These are phyloP conservation scores for Tuberolachnus salignus DNA, from an alignment of 2,888 invertebrate species.

Conservation along the genomic window DNA sequence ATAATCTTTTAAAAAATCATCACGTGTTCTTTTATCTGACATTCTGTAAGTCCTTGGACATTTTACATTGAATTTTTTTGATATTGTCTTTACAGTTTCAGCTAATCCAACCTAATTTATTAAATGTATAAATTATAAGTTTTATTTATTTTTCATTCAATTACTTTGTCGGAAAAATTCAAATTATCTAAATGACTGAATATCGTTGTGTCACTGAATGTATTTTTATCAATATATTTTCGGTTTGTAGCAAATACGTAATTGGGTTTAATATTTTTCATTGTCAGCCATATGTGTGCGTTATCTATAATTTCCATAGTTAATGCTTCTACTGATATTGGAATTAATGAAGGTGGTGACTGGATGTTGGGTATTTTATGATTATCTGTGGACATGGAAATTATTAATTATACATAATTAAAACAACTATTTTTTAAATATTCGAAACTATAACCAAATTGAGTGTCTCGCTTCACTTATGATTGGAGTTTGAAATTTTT, in stretches of 20 bases:
- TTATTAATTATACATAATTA: no score
- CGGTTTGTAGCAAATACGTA: not conserved
- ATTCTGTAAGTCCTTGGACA: constrained; percentile 83
- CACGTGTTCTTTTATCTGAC: constrained; percentile 79
- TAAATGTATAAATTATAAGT: not conserved
- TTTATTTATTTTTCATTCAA: not conserved
- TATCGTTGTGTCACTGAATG: not conserved
- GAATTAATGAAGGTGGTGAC: constrained; percentile 12
- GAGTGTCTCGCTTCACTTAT: no score
- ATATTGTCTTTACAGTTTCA: not conserved
- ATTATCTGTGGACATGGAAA: not conserved
- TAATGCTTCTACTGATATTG: not conserved
- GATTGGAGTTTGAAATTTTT: no score
- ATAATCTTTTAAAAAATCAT: constrained; percentile 86
- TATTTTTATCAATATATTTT: not conserved
- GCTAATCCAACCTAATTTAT: not conserved
- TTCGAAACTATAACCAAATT: no score
- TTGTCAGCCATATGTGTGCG: not conserved
- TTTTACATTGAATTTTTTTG: not conserved
- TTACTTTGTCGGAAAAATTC: constrained; percentile 29
- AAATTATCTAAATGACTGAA: constrained; percentile 8
- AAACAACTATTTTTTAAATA: no score
- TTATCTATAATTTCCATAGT: constrained; percentile 9
- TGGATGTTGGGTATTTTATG: not conserved
- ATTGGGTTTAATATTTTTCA: not conserved